A percentile compares a stretch with the other conserved stretches of the same genome.
Evolutionary conservation across 2,113 vertebrate genomes (phyloP).

Genomic region (Zapornia atra): DNA sequence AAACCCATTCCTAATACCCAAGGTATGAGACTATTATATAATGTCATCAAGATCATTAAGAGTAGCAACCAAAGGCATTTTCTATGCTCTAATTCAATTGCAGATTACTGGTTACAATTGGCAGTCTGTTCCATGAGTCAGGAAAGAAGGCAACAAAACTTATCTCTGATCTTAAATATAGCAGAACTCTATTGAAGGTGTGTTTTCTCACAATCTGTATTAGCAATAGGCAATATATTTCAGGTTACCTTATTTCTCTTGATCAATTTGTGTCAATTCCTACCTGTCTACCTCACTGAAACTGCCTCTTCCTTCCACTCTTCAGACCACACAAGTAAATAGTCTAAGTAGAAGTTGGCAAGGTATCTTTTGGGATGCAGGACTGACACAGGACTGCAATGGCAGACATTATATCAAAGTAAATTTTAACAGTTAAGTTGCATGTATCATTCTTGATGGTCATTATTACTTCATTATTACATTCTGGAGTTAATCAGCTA

Average conservation of each 20-base stretch:
- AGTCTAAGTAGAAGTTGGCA: not conserved
- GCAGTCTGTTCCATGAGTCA: not conserved
- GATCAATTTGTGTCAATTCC: not conserved
- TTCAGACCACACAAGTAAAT: not conserved
- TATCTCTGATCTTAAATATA: not conserved
- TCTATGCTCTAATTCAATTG: not conserved
- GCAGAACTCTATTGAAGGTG: not conserved
- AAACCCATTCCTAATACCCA: constrained; percentile 24
- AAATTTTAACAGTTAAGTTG: not conserved
- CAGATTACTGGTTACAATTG: not conserved
- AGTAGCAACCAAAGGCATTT: not conserved
- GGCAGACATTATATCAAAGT: not conserved
- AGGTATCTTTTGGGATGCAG: not conserved
- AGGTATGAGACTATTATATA: not conserved
- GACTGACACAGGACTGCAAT: not conserved
- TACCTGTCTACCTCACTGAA: not conserved
- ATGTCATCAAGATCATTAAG: not conserved
- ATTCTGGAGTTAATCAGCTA: not conserved
- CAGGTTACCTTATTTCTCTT: not conserved
- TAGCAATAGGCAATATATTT: not conserved
- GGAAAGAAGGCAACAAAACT: not conserved
- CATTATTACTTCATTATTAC: not conserved
- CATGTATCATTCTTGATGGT: not conserved
- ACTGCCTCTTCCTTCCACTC: not conserved
- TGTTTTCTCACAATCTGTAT: not conserved